Evolutionary conservation across 2,888 invertebrate species (phyloP).

Genomic region (Crematogaster levior): DNA sequence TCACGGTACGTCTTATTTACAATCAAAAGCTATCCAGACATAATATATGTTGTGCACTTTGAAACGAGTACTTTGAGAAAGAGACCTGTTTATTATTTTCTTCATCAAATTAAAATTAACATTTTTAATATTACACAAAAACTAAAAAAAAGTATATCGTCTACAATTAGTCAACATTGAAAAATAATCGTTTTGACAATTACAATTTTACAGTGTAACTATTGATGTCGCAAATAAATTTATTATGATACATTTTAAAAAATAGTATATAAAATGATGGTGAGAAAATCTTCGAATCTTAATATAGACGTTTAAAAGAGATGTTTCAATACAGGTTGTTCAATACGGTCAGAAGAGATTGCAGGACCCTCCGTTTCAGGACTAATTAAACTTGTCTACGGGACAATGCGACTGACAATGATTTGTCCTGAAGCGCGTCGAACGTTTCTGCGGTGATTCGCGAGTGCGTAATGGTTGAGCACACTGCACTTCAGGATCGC

Average conservation of each 20-base stretch:
- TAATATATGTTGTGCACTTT: not conserved
- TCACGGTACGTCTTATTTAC: slow-evolving; percentile 7
- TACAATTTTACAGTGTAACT: not conserved
- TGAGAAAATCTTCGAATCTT: not conserved
- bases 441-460: slow-evolving; percentile 66
- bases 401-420: slow-evolving; percentile 16
- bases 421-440: slow-evolving; percentile 55
- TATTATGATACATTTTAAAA: not conserved
- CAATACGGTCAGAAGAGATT: no score
- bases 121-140: not conserved
- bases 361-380: not conserved
- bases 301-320: not conserved
- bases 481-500: slow-evolving; percentile 71
- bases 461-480: slow-evolving; percentile 74
- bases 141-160: not conserved
- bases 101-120: not conserved
- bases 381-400: not conserved
- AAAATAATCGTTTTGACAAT: not conserved
- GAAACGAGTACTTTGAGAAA: not conserved
- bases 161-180: not conserved
- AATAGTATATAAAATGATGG: not conserved
- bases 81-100: not conserved
- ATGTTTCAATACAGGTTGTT: not conserved
- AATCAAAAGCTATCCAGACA: not conserved
- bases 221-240: not conserved